Conservation (phyloP, 1,140 invertebrate genomes). For the Drosophila pseudoananassae region DNA sequence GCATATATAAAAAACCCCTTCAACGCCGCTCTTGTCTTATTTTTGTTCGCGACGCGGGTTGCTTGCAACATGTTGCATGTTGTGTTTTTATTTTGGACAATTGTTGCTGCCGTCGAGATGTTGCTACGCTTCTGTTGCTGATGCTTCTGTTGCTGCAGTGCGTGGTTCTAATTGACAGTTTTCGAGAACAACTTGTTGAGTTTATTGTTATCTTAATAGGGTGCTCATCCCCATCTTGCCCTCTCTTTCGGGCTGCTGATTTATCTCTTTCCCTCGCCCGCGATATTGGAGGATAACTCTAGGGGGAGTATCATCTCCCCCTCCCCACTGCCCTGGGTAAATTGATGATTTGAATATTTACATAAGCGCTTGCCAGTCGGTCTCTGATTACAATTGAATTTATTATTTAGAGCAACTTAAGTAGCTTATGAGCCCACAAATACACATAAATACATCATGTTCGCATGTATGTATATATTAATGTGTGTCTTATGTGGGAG, state of each 20-base stretch:
- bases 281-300: slow-evolving; percentile 29
- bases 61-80: slow-evolving; percentile 66
- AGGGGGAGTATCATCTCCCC: not conserved
- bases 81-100: slow-evolving; percentile 75
- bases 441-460: not conserved
- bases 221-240: slow-evolving; percentile 12
- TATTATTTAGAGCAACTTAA: slow-evolving; percentile 64
- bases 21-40: slow-evolving; percentile 13
- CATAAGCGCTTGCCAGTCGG: slow-evolving; percentile 25
- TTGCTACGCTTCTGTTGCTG: slow-evolving; percentile 8
- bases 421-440: slow-evolving; percentile 22
- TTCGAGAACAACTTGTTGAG: slow-evolving; percentile 71
- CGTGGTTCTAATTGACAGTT: slow-evolving; percentile 66
- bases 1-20: not conserved
- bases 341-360: slow-evolving; percentile 37
- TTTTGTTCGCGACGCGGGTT: slow-evolving; percentile 32
- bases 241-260: not conserved
- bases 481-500: not conserved
- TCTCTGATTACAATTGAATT: slow-evolving; percentile 62
- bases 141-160: slow-evolving; percentile 15
- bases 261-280: not conserved
- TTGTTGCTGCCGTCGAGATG: slow-evolving; percentile 56
- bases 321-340: not conserved
- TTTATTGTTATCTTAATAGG: slow-evolving; percentile 58
- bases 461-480: not conserved